Percentiles rank a stretch among this genome's conserved stretches.
These are phyloP conservation scores for Asarcornis scutulata DNA, from an alignment of 2,113 vertebrate genomes.

Conservation along the genomic window DNA sequence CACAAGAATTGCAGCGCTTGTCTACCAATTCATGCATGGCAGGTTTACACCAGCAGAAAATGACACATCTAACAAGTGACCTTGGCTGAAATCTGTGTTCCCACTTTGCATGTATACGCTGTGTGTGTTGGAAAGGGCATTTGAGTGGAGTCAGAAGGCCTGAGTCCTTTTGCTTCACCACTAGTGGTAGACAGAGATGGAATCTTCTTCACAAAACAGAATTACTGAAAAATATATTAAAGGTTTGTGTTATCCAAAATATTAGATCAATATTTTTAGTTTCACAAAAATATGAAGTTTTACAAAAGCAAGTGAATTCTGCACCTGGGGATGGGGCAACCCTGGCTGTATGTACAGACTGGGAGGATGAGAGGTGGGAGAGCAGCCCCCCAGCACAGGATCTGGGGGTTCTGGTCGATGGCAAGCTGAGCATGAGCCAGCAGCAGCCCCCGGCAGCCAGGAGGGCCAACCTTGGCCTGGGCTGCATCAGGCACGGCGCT, in stretches of 20 bases:
- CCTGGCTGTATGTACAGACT: no score
- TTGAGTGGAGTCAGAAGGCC: neutral
- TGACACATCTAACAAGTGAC: neutral
- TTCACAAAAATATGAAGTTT: no score
- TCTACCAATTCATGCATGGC: neutral
- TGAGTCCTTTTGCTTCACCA: neutral
- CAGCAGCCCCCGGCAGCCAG: no score
- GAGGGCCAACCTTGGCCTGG: no score
- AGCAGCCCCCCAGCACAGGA: no score
- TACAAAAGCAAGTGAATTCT: no score
- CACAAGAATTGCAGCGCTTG: neutral
- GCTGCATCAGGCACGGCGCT: no score
- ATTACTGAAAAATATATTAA: neutral
- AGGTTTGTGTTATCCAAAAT: neutral
- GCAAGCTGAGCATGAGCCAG: no score
- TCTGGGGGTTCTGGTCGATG: no score
- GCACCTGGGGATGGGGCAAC: no score
- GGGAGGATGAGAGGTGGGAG: no score
- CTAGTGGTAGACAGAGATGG: neutral
- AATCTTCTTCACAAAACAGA: neutral
- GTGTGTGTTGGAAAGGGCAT: neutral
- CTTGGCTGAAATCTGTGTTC: neutral
- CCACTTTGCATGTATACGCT: accelerated
- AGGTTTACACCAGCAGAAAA: neutral
- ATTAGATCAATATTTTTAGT: neutral